Conservation (phyloP, 2,797 vertebrate genomes). For the Eptatretus atami region DNA sequence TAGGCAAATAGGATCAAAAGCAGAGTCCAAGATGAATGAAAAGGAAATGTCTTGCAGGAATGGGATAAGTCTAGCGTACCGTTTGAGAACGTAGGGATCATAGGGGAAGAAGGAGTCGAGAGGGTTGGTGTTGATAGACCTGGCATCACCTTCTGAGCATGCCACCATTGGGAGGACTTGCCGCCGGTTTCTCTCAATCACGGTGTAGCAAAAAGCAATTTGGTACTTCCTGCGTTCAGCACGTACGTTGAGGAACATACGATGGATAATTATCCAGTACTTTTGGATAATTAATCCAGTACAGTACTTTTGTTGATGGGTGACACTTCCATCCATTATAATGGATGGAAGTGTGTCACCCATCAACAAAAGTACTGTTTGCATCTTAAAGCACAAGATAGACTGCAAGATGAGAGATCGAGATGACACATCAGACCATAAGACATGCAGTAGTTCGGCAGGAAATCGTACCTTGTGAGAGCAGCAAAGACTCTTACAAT, state of each 20-base stretch:
- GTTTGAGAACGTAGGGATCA: constrained; percentile 62
- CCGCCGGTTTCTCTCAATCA: constrained; percentile 68
- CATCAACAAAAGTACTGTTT: background rate
- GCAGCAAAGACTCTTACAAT: constrained; percentile 69
- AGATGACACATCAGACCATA: background rate
- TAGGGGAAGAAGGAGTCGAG: constrained; percentile 86
- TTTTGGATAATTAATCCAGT: too few species aligned
- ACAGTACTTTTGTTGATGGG: too few species aligned
- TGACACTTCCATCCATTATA: too few species aligned
- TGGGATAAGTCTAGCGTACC: constrained; percentile 16
- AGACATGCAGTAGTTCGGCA: background rate
- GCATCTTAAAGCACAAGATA: background rate
- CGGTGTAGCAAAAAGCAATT: constrained; percentile 79
- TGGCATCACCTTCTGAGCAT: constrained; percentile 25
- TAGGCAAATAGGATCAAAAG: too few species aligned
- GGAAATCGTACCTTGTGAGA: constrained; percentile 33
- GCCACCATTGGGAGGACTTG: constrained; percentile 34
- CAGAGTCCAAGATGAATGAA: too few species aligned
- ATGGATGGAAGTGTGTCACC: background rate
- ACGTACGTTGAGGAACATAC: too few species aligned
- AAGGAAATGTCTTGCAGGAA: background rate
- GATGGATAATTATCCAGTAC: too few species aligned
- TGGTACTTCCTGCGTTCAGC: constrained; percentile 42
- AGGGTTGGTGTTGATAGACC: constrained; percentile 43
- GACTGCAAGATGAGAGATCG: background rate